phyloP scores from a whole-genome alignment of 2,113 vertebrate species.

The Mobula hypostoma region DNA sequence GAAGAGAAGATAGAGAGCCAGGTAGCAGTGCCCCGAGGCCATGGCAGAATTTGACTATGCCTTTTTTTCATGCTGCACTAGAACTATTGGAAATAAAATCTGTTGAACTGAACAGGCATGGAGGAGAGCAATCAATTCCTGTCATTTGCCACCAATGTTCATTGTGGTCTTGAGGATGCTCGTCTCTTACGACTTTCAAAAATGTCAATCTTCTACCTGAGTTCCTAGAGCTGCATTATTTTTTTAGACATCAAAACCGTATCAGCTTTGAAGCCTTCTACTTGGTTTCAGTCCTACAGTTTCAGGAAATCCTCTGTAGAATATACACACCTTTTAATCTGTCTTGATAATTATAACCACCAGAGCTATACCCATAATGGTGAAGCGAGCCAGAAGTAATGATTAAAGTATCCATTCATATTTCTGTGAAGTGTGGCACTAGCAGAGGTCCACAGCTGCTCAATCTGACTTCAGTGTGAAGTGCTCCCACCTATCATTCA shows the following conservation, averaged over 20 bases:
- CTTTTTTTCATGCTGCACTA: conserved; percentile 52
- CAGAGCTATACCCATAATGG: neutral
- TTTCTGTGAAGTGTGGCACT: neutral
- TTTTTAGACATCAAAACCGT: neutral
- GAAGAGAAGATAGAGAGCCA: conserved; percentile 82
- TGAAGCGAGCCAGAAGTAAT: neutral
- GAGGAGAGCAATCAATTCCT: conserved; percentile 70
- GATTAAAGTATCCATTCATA: neutral
- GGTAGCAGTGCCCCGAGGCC: conserved; percentile 77
- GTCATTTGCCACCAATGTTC: conserved; percentile 72
- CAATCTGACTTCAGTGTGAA: neutral
- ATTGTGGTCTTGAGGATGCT: conserved; percentile 59
- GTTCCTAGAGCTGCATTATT: neutral
- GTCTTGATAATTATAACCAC: neutral
- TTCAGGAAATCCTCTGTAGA: conserved; percentile 22
- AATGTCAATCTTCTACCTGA: conserved; percentile 69
- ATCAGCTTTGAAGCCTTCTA: neutral
- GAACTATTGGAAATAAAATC: conserved; percentile 68
- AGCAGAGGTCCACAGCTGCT: neutral
- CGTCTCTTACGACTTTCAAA: conserved; percentile 64
- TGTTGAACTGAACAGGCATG: conserved; percentile 66
- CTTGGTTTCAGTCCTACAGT: neutral
- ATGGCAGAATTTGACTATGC: conserved; percentile 62
- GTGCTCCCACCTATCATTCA: neutral
- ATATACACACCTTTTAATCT: neutral